phyloP scores from a whole-genome alignment of 2,888 invertebrate species.

The Tenodera sinensis region DNA sequence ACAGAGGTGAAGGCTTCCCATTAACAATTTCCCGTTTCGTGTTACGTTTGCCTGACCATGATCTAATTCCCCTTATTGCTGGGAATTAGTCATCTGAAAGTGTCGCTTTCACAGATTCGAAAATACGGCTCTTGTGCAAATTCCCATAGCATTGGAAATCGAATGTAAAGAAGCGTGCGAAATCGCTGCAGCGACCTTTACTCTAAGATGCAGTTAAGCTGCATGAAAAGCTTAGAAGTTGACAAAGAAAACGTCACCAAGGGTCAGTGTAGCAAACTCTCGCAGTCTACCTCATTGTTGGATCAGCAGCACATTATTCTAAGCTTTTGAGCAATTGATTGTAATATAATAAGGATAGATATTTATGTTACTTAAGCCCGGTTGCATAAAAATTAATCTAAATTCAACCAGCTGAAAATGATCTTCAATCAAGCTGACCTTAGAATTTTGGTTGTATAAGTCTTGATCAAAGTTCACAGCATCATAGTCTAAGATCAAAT shows the following conservation, averaged over 20 bases:
- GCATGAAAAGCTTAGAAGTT: not conserved
- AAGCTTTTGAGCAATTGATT: no score
- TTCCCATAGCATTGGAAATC: not conserved
- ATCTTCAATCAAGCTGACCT: no score
- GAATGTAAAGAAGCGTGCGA: not conserved
- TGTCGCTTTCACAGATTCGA: not conserved
- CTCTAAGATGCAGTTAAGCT: not conserved
- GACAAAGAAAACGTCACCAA: not conserved
- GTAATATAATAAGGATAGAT: no score
- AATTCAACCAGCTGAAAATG: no score
- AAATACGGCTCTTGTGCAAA: not conserved
- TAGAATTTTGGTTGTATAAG: no score
- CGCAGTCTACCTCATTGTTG: no score
- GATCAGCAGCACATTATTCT: no score
- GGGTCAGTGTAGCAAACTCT: not conserved
- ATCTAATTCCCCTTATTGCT: not conserved
- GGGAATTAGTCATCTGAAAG: not conserved
- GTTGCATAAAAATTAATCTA: no score
- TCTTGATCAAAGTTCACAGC: no score
- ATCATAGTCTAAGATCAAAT: no score
- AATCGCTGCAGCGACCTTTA: not conserved
- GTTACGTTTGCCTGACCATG: not conserved
- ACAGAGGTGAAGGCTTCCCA: not conserved
- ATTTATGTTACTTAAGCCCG: no score
- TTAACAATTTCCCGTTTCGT: not conserved